Evolutionary conservation across 2,797 vertebrate genomes (phyloP).

Genomic region (Pelochelys cantorii): DNA sequence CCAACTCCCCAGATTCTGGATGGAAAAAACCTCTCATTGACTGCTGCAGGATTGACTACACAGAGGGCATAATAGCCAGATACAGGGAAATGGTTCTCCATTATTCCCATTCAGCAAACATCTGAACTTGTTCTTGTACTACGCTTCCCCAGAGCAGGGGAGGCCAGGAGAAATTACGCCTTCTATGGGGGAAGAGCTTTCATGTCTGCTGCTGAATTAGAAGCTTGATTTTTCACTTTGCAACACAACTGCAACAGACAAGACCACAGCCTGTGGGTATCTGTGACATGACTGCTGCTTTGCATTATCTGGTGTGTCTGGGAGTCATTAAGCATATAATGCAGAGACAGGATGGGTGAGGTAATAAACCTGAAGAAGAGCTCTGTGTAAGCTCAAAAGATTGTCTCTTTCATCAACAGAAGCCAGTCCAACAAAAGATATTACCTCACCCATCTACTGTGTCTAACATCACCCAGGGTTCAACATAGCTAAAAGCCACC

Average conservation of each 20-base stretch:
- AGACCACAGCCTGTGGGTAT: not conserved
- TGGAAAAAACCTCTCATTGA: not conserved
- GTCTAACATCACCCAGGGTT: not conserved
- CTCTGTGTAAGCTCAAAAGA: not conserved
- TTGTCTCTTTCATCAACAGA: not conserved
- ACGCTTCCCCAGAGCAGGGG: rapidly evolving
- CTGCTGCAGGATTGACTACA: not conserved
- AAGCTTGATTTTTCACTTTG: not conserved
- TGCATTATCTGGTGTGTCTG: rapidly evolving
- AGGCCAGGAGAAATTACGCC: not conserved
- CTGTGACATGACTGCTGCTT: not conserved
- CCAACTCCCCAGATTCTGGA: not conserved
- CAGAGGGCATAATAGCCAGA: not conserved
- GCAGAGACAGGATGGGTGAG: not conserved
- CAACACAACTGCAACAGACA: not conserved
- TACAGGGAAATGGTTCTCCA: not conserved
- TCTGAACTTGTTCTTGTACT: not conserved
- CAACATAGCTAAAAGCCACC: not conserved
- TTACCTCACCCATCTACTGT: not conserved
- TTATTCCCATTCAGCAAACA: not conserved
- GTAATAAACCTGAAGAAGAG: not conserved
- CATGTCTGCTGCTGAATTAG: not conserved
- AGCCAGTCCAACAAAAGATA: not conserved
- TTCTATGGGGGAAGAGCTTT: not conserved
- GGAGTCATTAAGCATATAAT: not conserved